phyloP scores from a whole-genome alignment of 2,113 vertebrate genomes.

The Sebastes fasciatus region DNA sequence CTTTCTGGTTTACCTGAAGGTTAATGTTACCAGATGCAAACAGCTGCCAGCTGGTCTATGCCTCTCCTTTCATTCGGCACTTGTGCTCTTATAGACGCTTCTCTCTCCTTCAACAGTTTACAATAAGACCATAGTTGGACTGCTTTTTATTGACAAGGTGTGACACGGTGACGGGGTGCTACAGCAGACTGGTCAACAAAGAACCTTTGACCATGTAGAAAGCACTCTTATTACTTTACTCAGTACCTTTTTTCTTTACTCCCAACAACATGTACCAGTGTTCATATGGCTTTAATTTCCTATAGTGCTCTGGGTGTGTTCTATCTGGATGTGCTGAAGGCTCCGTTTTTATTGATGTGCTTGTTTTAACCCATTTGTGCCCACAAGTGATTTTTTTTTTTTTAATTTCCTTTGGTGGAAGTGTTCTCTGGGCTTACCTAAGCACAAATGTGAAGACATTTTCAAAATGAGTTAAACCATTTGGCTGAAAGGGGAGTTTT shows the following conservation, averaged over 20 bases:
- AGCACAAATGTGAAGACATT: too few relatives aligned
- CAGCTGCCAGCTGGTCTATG: slow-evolving; percentile 57
- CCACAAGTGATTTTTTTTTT: too few relatives aligned
- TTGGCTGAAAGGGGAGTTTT: too few relatives aligned
- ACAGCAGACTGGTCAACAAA: slow-evolving; percentile 38
- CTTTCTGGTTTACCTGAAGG: slow-evolving; percentile 24
- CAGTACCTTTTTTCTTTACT: slow-evolving; percentile 6
- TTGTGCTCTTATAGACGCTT: slow-evolving; percentile 7
- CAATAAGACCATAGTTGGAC: slow-evolving; percentile 30
- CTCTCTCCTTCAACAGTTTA: slow-evolving; percentile 40
- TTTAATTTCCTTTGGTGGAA: too few relatives aligned
- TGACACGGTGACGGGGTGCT: slow-evolving; percentile 11
- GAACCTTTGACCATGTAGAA: slow-evolving; percentile 32
- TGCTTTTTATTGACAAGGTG: slow-evolving; percentile 31
- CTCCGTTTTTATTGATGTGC: background rate
- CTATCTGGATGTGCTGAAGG: background rate
- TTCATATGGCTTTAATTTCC: slow-evolving; percentile 26
- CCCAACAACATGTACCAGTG: background rate
- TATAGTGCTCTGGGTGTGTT: background rate
- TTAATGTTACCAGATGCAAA: slow-evolving; percentile 66
- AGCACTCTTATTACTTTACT: slow-evolving; percentile 10
- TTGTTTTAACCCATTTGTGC: background rate
- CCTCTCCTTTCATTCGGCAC: slow-evolving; percentile 30
- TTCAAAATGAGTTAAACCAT: too few relatives aligned
- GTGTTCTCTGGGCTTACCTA: too few relatives aligned